Evolutionary conservation across 2,888 invertebrate genomes (phyloP), one percentile per base, ranked within the genome.

Genomic region (Eupithecia centaureata): DNA sequence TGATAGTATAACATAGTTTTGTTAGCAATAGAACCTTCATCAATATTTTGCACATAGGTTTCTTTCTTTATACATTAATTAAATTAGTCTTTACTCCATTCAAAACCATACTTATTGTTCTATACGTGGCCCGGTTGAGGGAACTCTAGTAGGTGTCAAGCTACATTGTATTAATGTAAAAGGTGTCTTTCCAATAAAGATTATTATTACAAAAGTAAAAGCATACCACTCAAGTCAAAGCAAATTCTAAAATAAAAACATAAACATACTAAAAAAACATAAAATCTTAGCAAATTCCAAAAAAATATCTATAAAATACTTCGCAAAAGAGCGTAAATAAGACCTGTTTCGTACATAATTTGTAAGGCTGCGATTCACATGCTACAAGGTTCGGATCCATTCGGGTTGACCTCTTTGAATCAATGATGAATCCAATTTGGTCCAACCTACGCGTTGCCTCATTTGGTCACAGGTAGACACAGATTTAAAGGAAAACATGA

Each of bases 381-480:
- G 30, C 28, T 54, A 78, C 77, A 80, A 77, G 77, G 79, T 74
- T 77, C 72, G 77, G 77, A 80, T 81, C 80, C 81, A 78, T 79
- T 78, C 67, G 69, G 79, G 82, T 79, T 86, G 86, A 87, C 88
- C 88, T 86, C 85, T 85, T 82, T 89, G 88, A 88, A 89, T 90
- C 84, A 87, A 84, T 88, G 86, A 89, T 87, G 87, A 88, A 87
- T 87, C 83, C 86, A 89, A 88, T 89, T 86, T 83, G 76, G 74
- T 77, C 77, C 76, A 75, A 77, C 82, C 81, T 81, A 79, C 80
- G 75, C 75, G 77, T 77, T 76, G 79, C 76, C 80, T 81, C 79
- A 82, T 85, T 85, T 82, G 80, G 78, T 76, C 80, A 75, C 79
- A 81, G 86, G 86, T 83, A 86, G 82, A 81, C 82, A 83, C 81